Conservation (phyloP, 2,113 vertebrate species). For the Rhinoderma darwinii region DNA sequence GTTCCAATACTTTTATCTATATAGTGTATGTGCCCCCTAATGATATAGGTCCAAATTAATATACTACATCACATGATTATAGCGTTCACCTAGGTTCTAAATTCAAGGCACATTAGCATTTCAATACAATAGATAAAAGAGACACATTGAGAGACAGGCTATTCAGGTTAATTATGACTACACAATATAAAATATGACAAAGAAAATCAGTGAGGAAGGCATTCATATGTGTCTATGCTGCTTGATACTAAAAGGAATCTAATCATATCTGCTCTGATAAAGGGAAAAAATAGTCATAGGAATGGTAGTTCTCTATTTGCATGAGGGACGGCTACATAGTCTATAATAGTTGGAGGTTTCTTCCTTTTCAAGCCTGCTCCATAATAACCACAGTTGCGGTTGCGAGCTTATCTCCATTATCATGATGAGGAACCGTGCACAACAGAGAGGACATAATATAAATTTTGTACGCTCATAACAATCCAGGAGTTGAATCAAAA, state of each 20-base stretch:
- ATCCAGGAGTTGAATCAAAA: background rate
- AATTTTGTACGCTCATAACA: background rate
- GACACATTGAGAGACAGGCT: background rate
- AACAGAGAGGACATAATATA: background rate
- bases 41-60: background rate
- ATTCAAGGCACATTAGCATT: background rate
- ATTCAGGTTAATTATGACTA: background rate
- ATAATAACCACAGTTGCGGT: slow-evolving; percentile 1
- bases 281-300: background rate
- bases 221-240: background rate
- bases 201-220: background rate
- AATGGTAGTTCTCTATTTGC: background rate
- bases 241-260: background rate
- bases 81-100: background rate
- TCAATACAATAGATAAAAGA: background rate
- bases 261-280: background rate
- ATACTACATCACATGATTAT: background rate
- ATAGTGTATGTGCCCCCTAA: background rate
- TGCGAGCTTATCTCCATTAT: background rate
- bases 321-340: background rate
- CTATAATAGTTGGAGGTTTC: background rate
- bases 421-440: background rate
- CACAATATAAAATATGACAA: background rate
- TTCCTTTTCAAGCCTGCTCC: background rate
- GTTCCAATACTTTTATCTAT: background rate